phyloP scores from a whole-genome alignment of 2,113 vertebrate genomes.

The rabbit (Oryctolagus cuniculus) region DNA sequence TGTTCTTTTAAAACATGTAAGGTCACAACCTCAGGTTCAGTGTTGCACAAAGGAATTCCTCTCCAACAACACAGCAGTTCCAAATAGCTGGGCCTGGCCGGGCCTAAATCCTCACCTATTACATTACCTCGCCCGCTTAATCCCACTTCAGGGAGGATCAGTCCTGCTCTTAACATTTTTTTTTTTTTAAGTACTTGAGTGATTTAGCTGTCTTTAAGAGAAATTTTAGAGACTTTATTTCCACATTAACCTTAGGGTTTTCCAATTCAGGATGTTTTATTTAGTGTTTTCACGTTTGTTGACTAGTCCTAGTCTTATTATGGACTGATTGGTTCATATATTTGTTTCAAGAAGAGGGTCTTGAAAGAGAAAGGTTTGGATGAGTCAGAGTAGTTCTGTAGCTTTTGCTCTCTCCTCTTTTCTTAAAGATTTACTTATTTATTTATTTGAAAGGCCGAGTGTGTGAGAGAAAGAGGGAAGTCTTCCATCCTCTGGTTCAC shows the following conservation, averaged over 20 bases:
- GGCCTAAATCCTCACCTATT: constrained; percentile 31
- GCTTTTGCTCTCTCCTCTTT: not conserved
- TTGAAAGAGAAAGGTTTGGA: not conserved
- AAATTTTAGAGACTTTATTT: constrained; percentile 59
- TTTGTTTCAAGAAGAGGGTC: constrained; percentile 8
- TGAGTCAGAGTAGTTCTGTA: not conserved
- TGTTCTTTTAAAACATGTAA: constrained; percentile 7
- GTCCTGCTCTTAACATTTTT: not conserved
- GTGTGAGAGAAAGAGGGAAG: too few species aligned
- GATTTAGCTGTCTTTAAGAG: constrained; percentile 47
- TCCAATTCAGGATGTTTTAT: constrained; percentile 47
- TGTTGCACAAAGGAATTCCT: not conserved
- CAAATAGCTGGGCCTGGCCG: not conserved
- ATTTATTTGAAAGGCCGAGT: too few species aligned
- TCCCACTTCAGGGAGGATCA: not conserved
- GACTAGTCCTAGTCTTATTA: not conserved
- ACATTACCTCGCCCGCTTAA: not conserved
- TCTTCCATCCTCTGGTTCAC: too few species aligned
- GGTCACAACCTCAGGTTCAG: not conserved
- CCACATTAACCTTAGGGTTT: not conserved
- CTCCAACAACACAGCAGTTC: not conserved
- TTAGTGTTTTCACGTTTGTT: constrained; percentile 13
- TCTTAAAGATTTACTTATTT: too few species aligned
- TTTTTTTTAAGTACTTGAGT: constrained; percentile 57
- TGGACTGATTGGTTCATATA: not conserved